Conservation (phyloP, 2,113 vertebrate genomes). For the Propithecus coquereli region DNA sequence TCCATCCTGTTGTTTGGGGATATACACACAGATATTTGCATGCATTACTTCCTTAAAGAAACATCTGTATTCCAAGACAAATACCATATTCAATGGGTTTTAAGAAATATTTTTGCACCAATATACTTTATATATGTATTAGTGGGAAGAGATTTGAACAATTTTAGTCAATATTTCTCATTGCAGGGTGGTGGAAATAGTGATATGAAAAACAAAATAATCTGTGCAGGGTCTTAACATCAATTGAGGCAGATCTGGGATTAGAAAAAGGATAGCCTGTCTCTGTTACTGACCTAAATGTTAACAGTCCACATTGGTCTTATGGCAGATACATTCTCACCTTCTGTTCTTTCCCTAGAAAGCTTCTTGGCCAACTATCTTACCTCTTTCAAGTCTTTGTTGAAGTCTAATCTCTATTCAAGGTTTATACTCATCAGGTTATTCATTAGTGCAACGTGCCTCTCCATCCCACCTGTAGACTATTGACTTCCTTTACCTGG, state of each 20-base stretch:
- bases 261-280: background rate
- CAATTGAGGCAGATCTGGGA: background rate
- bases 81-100: background rate
- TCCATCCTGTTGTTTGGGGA: background rate
- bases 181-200: background rate
- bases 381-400: background rate
- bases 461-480: background rate
- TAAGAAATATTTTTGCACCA: background rate
- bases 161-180: background rate
- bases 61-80: background rate
- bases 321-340: background rate
- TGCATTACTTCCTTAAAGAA: background rate
- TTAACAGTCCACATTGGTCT: background rate
- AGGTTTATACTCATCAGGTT: background rate
- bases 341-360: background rate
- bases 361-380: background rate
- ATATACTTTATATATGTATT: background rate
- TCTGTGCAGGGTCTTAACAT: background rate
- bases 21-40: background rate
- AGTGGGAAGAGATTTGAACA: background rate
- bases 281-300: background rate
- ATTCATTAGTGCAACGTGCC: background rate
- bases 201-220: background rate
- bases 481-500: background rate
- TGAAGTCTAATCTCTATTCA: background rate